Percentiles rank a stretch among this genome's conserved stretches.
Conservation (phyloP, 2,797 vertebrate genomes). For the Leptodactylus fallax region DNA sequence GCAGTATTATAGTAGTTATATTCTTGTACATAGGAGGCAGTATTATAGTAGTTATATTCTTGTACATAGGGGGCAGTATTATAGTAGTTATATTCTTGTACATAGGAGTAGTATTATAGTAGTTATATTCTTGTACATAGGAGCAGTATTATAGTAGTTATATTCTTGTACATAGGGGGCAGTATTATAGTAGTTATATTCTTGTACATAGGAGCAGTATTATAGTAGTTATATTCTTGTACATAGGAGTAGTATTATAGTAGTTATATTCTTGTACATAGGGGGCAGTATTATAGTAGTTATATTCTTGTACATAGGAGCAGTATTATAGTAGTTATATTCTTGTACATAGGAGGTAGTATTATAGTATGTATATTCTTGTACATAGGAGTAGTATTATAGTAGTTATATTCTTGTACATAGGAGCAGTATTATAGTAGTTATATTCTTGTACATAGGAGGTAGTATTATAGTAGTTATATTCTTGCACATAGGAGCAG, state of each 20-base stretch:
- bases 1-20: too few relatives aligned
- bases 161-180: neutral
- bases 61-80: too few relatives aligned
- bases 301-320: neutral
- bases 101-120: too few relatives aligned
- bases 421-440: neutral
- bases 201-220: neutral
- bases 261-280: neutral
- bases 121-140: neutral
- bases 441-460: neutral
- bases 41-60: too few relatives aligned
- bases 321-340: too few relatives aligned
- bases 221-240: neutral
- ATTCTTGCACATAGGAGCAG: neutral
- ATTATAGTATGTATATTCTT: neutral
- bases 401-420: neutral
- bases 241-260: neutral
- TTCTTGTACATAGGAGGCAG: too few relatives aligned
- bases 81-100: too few relatives aligned
- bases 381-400: too few relatives aligned
- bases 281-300: neutral
- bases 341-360: neutral
- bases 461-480: slow-evolving; percentile 1
- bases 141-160: neutral
- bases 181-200: slow-evolving; percentile 1